Conservation (phyloP, 2,888 invertebrate genomes). For the Drosophila rellima region DNA sequence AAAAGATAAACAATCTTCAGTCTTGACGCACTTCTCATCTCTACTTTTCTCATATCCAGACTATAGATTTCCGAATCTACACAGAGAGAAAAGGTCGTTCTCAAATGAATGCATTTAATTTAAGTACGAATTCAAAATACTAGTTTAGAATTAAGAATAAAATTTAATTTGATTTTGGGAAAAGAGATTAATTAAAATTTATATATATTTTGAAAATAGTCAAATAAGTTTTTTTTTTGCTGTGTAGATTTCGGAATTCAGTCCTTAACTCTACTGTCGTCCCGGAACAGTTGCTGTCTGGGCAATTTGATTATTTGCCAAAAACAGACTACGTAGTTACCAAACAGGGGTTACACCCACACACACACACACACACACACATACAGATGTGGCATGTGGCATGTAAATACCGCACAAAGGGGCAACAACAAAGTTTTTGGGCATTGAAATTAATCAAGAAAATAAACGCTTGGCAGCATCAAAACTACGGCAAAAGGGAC, state of each 20-base stretch:
- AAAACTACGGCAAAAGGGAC: slow-evolving; percentile 45
- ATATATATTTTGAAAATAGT: no score
- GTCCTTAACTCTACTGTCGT: not conserved
- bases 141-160: no score
- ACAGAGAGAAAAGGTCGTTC: no score
- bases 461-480: slow-evolving; percentile 80
- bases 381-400: slow-evolving; percentile 21
- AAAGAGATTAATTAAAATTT: no score
- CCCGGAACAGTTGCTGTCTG: slow-evolving; percentile 52
- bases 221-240: not conserved
- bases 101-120: no score
- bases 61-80: no score
- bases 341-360: slow-evolving; percentile 34
- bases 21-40: not conserved
- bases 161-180: no score
- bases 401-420: slow-evolving; percentile 60
- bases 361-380: slow-evolving; percentile 29
- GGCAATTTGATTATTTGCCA: slow-evolving; percentile 80
- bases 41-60: no score
- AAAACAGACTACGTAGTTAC: slow-evolving; percentile 59
- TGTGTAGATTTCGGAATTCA: slow-evolving; percentile 1
- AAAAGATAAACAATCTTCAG: slow-evolving; percentile 77
- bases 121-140: no score
- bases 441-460: slow-evolving; percentile 80
- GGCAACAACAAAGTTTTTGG: slow-evolving; percentile 67